Base-by-base conservation (phyloP, 2,888 invertebrate genomes). In the Dendrolimus pini region DNA sequence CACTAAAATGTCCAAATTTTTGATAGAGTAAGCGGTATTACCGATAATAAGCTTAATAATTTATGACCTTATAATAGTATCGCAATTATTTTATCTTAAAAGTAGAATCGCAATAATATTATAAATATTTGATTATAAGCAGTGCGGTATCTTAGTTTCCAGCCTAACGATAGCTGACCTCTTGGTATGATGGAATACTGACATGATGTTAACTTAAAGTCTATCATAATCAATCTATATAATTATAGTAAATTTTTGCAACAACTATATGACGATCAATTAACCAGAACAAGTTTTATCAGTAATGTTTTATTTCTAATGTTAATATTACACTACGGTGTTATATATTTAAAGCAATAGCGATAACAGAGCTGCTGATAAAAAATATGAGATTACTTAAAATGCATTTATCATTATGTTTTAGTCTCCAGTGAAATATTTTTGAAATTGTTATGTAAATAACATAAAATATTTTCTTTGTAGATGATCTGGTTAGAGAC, bases 401-500 rank as follows among this genome's bases (percentile, higher is more conserved):
- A 54, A 54, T 54, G 41, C 41, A 56, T 57, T 58, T 55, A 52
- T 53, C 13, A 10, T 57, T 18, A 55, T 18, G 47, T 47, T 56
- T 13, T 41, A 54, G 18, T 13, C n/a, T 52, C 7, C 14, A 53
- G 18, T n/a, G 41, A 53, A 56, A 9, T 41, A n/a, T 41, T 9
- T 41, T 41, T 41, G 30, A 13, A 30, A 54, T 30, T 2, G 30
- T 41, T n/a, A 30, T 8, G 12, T 55, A 13, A 13, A 41, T 54
- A 42, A 53, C 41, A 41, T 12, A 41, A 41, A 41, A 56, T 56
- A n/a, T 12, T 47, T 52, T 9, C 64, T 62, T 89, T 91, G 54
- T 72, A 95, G 95, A 88, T 96, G 83, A 91, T 99, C 53, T 99
- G 99, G 98, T 83, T 98, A 62, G 99, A 99, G 85, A 95, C 96